Conservation (phyloP, 2,888 invertebrate genomes). For the Sialis fuliginosa region DNA sequence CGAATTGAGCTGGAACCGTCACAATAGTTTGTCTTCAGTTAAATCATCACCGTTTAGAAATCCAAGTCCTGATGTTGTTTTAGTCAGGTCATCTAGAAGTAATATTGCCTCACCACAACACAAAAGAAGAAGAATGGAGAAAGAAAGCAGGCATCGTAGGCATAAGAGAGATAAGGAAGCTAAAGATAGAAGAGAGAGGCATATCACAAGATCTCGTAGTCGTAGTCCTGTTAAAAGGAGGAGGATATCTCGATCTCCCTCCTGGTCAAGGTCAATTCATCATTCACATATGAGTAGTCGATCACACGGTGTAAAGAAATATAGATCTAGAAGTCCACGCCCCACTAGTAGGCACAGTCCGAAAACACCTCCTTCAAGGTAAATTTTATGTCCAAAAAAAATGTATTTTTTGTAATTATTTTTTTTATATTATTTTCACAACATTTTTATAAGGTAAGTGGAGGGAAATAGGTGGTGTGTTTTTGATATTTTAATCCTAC, state of each 20-base stretch:
- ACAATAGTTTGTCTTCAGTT: conserved; percentile 14
- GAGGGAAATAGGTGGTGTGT: too few species aligned
- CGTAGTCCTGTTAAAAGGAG: conserved; percentile 37
- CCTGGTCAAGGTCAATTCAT: conserved; percentile 26
- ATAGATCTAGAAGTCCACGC: conserved; percentile 33
- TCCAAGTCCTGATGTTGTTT: conserved; percentile 19
- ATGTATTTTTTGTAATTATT: neutral
- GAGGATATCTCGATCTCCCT: conserved; percentile 32
- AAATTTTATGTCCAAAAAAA: conserved; percentile 1
- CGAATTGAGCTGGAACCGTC: conserved; percentile 7
- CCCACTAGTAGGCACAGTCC: conserved; percentile 15
- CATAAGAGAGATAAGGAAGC: conserved; percentile 26
- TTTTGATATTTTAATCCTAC: too few species aligned
- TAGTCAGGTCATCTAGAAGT: conserved; percentile 15
- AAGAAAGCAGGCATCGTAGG: conserved; percentile 24
- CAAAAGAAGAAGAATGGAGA: conserved; percentile 24
- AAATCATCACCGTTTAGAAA: conserved; percentile 20
- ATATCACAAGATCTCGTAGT: conserved; percentile 35
- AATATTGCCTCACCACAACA: conserved; percentile 16
- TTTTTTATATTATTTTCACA: neutral
- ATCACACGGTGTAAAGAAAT: conserved; percentile 21
- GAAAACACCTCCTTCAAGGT: conserved; percentile 12
- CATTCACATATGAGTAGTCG: conserved; percentile 24
- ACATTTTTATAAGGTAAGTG: neutral
- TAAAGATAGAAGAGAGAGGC: conserved; percentile 26